Conservation (phyloP, 2,888 invertebrate genomes). For the Oligia fasciuncula region DNA sequence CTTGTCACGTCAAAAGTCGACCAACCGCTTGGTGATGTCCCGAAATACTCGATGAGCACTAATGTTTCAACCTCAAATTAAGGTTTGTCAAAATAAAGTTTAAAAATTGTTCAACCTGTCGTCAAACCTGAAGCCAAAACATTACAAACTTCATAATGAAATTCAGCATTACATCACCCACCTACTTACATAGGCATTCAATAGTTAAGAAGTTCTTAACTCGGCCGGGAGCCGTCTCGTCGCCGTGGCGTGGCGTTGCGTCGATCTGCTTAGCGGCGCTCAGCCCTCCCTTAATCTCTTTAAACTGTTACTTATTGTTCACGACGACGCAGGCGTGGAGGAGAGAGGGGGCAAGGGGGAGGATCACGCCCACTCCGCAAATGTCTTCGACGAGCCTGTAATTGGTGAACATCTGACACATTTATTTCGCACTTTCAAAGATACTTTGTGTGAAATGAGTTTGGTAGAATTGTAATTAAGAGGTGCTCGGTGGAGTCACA, state of each 20-base stretch:
- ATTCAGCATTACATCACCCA: slow-evolving; percentile 46
- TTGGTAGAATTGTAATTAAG: slow-evolving; percentile 55
- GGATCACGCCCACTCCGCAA: slow-evolving; percentile 67
- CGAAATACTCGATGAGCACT: too few relatives aligned
- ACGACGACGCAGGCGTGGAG: slow-evolving; percentile 28
- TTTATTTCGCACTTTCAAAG: slow-evolving; percentile 59
- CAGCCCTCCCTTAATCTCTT: slow-evolving; percentile 69
- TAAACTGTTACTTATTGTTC: slow-evolving; percentile 73
- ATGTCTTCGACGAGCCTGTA: slow-evolving; percentile 64
- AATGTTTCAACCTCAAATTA: too few relatives aligned
- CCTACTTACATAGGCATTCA: slow-evolving; percentile 38
- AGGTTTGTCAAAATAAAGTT: neutral
- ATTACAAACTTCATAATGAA: slow-evolving; percentile 54
- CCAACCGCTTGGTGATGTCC: too few relatives aligned
- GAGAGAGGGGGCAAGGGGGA: slow-evolving; percentile 48
- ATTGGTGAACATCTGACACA: slow-evolving; percentile 63
- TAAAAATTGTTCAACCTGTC: neutral
- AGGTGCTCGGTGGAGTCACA: slow-evolving; percentile 7
- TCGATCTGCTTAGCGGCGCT: slow-evolving; percentile 63
- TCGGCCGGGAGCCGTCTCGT: slow-evolving; percentile 29
- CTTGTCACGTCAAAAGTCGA: too few relatives aligned
- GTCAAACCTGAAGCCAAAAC: slow-evolving; percentile 23
- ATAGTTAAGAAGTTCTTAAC: slow-evolving; percentile 49
- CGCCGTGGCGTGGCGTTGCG: slow-evolving; percentile 50
- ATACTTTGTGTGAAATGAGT: slow-evolving; percentile 52